phyloP scores from a whole-genome alignment of 2,888 invertebrate genomes.

The Phalera bucephala region DNA sequence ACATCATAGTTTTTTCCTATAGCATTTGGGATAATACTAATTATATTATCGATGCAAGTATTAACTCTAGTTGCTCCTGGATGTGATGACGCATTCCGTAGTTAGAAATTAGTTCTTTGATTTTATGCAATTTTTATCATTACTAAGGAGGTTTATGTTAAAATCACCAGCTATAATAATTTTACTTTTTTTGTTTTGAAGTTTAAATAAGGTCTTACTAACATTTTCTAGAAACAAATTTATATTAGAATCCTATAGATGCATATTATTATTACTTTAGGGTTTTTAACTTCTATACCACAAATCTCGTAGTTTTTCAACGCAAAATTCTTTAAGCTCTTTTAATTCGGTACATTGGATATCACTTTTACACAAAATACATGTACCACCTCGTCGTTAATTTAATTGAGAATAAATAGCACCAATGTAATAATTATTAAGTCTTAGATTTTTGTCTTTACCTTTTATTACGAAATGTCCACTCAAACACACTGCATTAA shows the following conservation, averaged over 20 bases:
- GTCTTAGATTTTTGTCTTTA: not conserved
- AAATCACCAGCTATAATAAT: not conserved
- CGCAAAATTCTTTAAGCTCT: not conserved
- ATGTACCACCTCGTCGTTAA: conserved; percentile 3
- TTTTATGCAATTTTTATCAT: not conserved
- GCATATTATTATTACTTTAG: conserved; percentile 1
- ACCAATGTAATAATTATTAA: not conserved
- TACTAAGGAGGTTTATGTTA: not conserved
- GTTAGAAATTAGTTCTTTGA: conserved; percentile 1
- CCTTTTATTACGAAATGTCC: conserved; percentile 1
- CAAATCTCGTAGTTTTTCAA: conserved; percentile 4
- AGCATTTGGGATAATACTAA: conserved; percentile 1
- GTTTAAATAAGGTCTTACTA: not conserved
- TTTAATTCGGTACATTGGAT: conserved; percentile 1
- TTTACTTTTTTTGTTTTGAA: not conserved
- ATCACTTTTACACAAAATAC: conserved; percentile 2
- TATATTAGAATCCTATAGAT: conserved; percentile 3
- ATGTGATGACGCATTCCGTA: too few relatives aligned
- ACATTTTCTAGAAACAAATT: not conserved
- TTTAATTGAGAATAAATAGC: not conserved
- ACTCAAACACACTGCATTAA: conserved; percentile 1
- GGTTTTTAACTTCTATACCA: not conserved
- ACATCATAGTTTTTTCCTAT: too few relatives aligned
- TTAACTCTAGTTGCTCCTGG: not conserved
- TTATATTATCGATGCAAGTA: too few relatives aligned